Evolutionary conservation across 2,888 invertebrate genomes (phyloP).

Genomic region (Heteromurus nitidus): DNA sequence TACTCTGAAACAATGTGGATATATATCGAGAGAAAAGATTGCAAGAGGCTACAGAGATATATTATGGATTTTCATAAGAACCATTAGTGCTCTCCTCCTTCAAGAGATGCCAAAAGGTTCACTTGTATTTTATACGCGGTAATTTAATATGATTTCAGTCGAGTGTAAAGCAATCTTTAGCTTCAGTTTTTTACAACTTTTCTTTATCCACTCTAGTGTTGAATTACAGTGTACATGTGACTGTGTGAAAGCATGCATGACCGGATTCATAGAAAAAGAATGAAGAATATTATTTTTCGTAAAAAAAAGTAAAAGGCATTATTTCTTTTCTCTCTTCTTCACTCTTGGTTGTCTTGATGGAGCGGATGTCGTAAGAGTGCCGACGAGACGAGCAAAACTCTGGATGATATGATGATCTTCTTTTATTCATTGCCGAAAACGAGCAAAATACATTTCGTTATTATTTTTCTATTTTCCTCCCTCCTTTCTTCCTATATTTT

Average conservation of each 20-base stretch:
- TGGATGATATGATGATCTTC: no score
- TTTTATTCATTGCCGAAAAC: not conserved
- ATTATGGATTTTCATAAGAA: not conserved
- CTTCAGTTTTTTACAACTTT: slow-evolving; percentile 13
- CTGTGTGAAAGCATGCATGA: not conserved
- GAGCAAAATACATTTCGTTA: not conserved
- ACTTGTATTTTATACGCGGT: slow-evolving; percentile 11
- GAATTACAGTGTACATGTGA: no score
- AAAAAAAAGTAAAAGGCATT: not conserved
- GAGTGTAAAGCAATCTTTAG: slow-evolving; percentile 23
- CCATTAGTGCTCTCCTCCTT: not conserved
- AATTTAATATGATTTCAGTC: slow-evolving; percentile 25
- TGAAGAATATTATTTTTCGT: no score
- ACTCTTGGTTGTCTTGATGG: no score
- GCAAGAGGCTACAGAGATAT: not conserved
- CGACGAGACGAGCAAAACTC: no score
- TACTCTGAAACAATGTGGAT: not conserved
- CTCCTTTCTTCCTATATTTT: not conserved
- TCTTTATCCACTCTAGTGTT: no score
- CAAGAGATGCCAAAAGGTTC: slow-evolving; percentile 7
- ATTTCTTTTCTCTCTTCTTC: not conserved
- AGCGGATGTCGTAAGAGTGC: no score
- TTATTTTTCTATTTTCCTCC: slow-evolving; percentile 11
- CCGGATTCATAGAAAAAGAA: slow-evolving; percentile 6
- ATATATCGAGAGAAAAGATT: not conserved